Conservation (phyloP, 2,797 vertebrate species). For the Ceryle rudis region DNA sequence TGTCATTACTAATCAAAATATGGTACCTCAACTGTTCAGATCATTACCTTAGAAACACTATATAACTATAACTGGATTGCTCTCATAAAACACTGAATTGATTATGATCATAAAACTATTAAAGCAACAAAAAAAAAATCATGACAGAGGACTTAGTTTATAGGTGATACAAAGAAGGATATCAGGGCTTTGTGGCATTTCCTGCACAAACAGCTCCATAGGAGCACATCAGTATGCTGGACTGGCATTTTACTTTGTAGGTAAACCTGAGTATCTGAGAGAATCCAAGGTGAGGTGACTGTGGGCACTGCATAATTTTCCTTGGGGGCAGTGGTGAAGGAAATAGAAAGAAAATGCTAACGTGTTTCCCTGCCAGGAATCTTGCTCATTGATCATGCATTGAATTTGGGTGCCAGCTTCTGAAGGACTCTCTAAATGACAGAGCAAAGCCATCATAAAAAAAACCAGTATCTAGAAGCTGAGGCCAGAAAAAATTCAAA, state of each 20-base stretch:
- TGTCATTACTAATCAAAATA: not conserved
- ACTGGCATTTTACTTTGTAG: not conserved
- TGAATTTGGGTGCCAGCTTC: not conserved
- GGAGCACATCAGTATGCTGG: not conserved
- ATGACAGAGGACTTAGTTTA: conserved; percentile 19
- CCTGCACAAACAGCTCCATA: not conserved
- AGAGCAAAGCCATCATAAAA: not conserved
- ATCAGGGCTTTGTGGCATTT: conserved; percentile 4
- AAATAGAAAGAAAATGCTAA: not conserved
- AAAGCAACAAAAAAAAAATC: conserved; percentile 30
- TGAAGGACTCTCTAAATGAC: not conserved
- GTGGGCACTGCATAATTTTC: not conserved
- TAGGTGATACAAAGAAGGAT: conserved; percentile 7
- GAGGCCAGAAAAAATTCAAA: not conserved
- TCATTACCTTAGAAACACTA: not conserved
- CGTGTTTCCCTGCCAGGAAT: not conserved
- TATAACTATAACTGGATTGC: not conserved
- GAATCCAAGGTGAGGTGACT: not conserved
- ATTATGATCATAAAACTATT: conserved; percentile 14
- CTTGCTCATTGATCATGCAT: not conserved
- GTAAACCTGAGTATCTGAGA: not conserved
- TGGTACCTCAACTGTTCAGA: conserved; percentile 19
- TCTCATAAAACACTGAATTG: conserved; percentile 36
- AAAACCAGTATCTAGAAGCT: not conserved
- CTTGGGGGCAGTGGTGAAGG: not conserved